A percentile compares a stretch with the other conserved stretches of the same genome.
phyloP scores from a whole-genome alignment of 2,797 vertebrate genomes.

The Ptychobarbus kaznakovi region DNA sequence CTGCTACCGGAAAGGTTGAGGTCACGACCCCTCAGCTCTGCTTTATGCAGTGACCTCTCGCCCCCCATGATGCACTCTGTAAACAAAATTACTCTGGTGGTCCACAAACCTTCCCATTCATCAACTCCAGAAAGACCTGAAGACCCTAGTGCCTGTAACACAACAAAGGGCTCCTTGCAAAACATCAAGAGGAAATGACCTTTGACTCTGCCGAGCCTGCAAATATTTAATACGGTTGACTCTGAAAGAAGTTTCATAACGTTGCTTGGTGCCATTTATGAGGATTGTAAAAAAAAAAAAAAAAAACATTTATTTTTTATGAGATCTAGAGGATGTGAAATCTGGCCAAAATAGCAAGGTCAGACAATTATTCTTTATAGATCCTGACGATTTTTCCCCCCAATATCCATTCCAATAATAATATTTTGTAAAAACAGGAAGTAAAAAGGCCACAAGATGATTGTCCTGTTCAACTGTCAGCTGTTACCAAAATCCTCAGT shows the following conservation, averaged over 20 bases:
- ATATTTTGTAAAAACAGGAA: conserved; percentile 14
- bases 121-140: conserved; percentile 52
- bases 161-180: conserved; percentile 65
- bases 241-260: conserved; percentile 54
- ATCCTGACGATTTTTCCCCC: background rate
- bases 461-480: background rate
- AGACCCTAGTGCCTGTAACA: conserved; percentile 58
- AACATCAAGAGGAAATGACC: conserved; percentile 68
- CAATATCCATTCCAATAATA: background rate
- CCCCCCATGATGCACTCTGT: conserved; percentile 44
- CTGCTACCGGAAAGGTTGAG: conserved; percentile 41
- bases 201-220: conserved; percentile 50
- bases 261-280: conserved; percentile 70
- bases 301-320: conserved; percentile 39
- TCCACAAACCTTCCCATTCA: conserved; percentile 53
- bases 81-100: conserved; percentile 59
- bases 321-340: conserved; percentile 60
- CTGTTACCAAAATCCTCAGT: background rate
- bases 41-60: conserved; percentile 45
- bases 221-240: conserved; percentile 54
- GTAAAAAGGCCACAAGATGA: background rate
- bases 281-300: conserved; percentile 63
- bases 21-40: conserved; percentile 48
- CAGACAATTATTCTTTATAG: background rate
- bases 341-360: conserved; percentile 41